Conservation (phyloP, 2,113 vertebrate species). For the Ariopsis seemanni region DNA sequence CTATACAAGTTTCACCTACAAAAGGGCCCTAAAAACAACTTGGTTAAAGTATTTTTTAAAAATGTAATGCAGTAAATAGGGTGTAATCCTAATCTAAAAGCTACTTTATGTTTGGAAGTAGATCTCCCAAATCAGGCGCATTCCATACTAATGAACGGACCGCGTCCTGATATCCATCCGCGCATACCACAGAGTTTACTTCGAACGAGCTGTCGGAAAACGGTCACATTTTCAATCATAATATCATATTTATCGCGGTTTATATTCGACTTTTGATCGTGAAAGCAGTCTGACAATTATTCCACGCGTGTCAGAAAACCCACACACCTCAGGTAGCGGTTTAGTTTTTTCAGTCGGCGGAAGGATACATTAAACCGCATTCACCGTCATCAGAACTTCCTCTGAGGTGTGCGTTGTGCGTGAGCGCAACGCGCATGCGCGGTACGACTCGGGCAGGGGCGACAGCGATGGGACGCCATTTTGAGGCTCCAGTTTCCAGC, state of each 20-base stretch:
- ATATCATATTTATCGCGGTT: background rate
- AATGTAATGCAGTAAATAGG: background rate
- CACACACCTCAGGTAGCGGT: slow-evolving; percentile 1
- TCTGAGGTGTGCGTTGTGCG: slow-evolving; percentile 40
- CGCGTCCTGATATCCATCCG: slow-evolving; percentile 60
- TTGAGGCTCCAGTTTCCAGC: slow-evolving; percentile 71
- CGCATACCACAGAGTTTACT: slow-evolving; percentile 35
- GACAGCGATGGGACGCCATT: slow-evolving; percentile 75
- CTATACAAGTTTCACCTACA: background rate
- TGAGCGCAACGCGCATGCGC: slow-evolving; percentile 21
- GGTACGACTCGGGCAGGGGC: slow-evolving; percentile 8
- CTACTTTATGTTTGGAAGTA: slow-evolving; percentile 29
- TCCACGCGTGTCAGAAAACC: background rate
- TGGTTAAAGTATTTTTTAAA: background rate
- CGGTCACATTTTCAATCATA: background rate
- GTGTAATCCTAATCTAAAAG: background rate
- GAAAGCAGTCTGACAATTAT: too few relatives aligned
- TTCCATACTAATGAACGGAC: slow-evolving; percentile 70
- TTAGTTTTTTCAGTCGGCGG: slow-evolving; percentile 75
- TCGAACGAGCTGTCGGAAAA: background rate
- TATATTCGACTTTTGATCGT: too few relatives aligned
- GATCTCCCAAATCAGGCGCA: slow-evolving; percentile 54
- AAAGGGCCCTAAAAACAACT: background rate
- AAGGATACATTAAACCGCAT: slow-evolving; percentile 70
- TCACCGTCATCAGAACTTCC: slow-evolving; percentile 20